Evolutionary conservation across 1,140 invertebrate species (phyloP).

Genomic region (Drosophila obscura): DNA sequence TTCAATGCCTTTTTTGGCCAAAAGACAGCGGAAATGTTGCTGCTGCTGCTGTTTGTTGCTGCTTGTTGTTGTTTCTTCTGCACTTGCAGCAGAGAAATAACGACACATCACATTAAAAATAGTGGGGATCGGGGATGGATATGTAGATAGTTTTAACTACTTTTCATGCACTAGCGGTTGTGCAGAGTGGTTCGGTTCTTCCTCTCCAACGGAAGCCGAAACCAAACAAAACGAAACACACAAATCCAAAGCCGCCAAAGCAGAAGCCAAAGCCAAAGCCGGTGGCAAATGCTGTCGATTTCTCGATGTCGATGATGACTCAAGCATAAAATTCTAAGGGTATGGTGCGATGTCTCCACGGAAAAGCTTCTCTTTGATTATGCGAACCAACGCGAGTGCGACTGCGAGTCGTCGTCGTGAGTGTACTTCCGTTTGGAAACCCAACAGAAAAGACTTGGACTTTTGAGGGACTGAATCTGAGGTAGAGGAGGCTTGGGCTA

Average conservation of each 20-base stretch:
- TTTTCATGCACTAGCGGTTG: constrained; percentile 21
- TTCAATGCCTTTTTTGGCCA: constrained; percentile 67
- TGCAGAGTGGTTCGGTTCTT: constrained; percentile 8
- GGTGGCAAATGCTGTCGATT: constrained; percentile 15
- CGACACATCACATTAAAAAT: neutral
- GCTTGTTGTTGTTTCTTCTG: constrained; percentile 15
- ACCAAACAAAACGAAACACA: constrained; percentile 50
- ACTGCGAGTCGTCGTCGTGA: constrained; percentile 40
- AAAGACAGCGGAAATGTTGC: constrained; percentile 60
- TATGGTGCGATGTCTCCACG: constrained; percentile 31
- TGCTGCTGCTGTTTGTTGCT: neutral
- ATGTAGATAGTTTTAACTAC: constrained; percentile 47
- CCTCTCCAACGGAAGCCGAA: constrained; percentile 37
- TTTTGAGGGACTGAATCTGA: neutral
- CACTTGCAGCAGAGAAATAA: constrained; percentile 31
- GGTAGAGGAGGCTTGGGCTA: too few relatives aligned
- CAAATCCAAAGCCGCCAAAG: constrained; percentile 41
- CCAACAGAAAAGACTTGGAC: neutral
- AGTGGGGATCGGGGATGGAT: constrained; percentile 9
- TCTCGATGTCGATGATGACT: constrained; percentile 45
- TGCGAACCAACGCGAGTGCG: constrained; percentile 36
- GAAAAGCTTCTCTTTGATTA: constrained; percentile 37
- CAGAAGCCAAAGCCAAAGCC: constrained; percentile 12
- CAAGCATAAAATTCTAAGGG: constrained; percentile 70
- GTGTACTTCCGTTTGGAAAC: constrained; percentile 56